Percentiles rank a stretch among this genome's conserved stretches.
Evolutionary conservation across 37 sponge, comb jelly and placozoan genomes (phyloP).

Genomic region (Crambe crambe): DNA sequence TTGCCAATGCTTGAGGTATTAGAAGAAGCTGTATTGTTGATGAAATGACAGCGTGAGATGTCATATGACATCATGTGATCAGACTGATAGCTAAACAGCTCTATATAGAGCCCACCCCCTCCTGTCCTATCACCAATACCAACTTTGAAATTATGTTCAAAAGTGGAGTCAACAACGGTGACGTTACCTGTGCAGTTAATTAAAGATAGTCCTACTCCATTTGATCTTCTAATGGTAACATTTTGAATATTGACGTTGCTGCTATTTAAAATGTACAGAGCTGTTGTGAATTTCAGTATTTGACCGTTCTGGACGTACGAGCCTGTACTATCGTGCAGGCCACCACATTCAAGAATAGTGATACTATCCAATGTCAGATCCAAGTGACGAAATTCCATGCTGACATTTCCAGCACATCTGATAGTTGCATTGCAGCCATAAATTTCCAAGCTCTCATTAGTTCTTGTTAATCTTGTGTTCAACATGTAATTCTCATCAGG

Average conservation of each 20-base stretch:
- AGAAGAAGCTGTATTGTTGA: background rate
- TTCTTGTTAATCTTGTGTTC: too few species aligned
- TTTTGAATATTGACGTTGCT: background rate
- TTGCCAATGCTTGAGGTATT: background rate
- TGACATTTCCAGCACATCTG: background rate
- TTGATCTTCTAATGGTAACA: slow-evolving; percentile 7
- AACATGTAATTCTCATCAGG: too few species aligned
- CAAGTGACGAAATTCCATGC: background rate
- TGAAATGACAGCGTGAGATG: slow-evolving; percentile 6
- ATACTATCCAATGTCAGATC: too few species aligned
- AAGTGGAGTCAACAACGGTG: background rate
- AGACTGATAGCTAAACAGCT: background rate
- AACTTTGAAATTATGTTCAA: background rate
- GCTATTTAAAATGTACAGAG: slow-evolving; percentile 1
- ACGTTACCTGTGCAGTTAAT: background rate
- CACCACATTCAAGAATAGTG: slow-evolving; percentile 5
- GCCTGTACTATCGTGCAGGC: background rate
- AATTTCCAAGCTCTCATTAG: background rate
- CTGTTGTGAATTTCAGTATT: background rate
- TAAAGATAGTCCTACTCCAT: slow-evolving; percentile 11
- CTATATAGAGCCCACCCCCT: background rate
- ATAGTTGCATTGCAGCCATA: background rate
- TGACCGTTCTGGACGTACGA: background rate
- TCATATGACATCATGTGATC: slow-evolving; percentile 5
- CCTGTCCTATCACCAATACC: background rate